Evolutionary conservation across 2,888 invertebrate species (phyloP).

Genomic region (Nephrotoma flavescens): DNA sequence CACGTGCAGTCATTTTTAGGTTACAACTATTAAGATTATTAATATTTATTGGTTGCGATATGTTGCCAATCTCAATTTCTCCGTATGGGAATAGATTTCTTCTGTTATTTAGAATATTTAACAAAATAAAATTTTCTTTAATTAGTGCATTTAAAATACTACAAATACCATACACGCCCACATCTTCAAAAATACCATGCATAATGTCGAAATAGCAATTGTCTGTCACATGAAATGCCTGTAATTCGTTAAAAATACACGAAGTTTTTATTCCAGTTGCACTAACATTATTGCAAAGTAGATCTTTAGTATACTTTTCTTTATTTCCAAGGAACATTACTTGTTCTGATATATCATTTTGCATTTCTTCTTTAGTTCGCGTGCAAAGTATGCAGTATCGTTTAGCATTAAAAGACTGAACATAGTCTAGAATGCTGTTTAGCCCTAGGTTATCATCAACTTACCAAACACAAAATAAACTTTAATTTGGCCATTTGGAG

Average conservation of each 20-base stretch:
- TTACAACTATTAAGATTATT: too few relatives aligned
- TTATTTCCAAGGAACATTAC: constrained; percentile 9
- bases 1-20: too few relatives aligned
- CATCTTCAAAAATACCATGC: too few relatives aligned
- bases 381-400: constrained; percentile 14
- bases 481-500: constrained; percentile 4
- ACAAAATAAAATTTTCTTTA: too few relatives aligned
- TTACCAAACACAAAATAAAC: constrained; percentile 15
- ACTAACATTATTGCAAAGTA: constrained; percentile 11
- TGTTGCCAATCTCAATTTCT: too few relatives aligned
- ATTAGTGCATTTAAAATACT: too few relatives aligned
- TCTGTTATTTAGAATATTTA: too few relatives aligned
- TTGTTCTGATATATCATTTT: constrained; percentile 10
- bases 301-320: constrained; percentile 11
- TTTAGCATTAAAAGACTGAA: constrained; percentile 13
- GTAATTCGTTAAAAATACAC: constrained; percentile 11
- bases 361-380: constrained; percentile 12
- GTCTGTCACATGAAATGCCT: too few relatives aligned
- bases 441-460: constrained; percentile 16
- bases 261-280: constrained; percentile 13
- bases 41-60: too few relatives aligned
- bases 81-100: too few relatives aligned
- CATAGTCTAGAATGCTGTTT: constrained; percentile 13
- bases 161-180: too few relatives aligned
- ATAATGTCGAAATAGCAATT: too few relatives aligned